Base-by-base conservation (phyloP, 2,888 invertebrate species). In the Seira musarum region DNA sequence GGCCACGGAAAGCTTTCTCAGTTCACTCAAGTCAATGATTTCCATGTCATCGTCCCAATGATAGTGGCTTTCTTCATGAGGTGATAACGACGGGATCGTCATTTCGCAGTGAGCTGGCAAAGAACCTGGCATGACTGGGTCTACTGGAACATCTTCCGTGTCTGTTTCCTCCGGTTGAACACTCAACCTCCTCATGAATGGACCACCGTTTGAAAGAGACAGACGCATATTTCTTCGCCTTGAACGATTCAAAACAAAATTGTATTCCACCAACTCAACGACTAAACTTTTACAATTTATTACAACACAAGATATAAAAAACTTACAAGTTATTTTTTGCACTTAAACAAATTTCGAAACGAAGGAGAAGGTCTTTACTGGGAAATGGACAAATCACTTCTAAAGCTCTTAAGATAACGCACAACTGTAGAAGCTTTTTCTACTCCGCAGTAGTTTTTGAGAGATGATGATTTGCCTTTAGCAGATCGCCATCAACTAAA, bases 111-210 rank as follows among this genome's bases (percentile, higher is more conserved):
- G 1, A 67, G 22, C 35, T 57, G 53, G 19, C 67, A 6, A 49
- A 67, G 21, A 13, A 66, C 1, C 17, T 65, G 46, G 53, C 57
- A 57, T 69, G 6, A 69, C 24, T 1, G 66, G 66, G 21, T 21
- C 35, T 10, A 35, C 53, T 25, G 70, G 70, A 0, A 13, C 2
- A 30, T 74, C 67, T 2, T 40, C 66, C 13, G 19, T 13, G 8
- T 61, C 61, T 19, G 46, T 75, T 25, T 75, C 75, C 30, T 75
- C 75, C 0, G 68, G 68, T 30, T 75, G 75, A 3, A 75, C 68
- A 63, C 75, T 75, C 63, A 75, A 53, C 21, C 21, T 75, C 21
- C 75, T 30, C 63, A 68, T 61, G 13, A 73, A 61, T 21, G 60
- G 60, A 8, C 40, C 13, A n/a, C n/a, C n/a, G n/a, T n/a, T n/a